Conservation (phyloP, 2,888 invertebrate genomes). For the Folsomia manolachei region DNA sequence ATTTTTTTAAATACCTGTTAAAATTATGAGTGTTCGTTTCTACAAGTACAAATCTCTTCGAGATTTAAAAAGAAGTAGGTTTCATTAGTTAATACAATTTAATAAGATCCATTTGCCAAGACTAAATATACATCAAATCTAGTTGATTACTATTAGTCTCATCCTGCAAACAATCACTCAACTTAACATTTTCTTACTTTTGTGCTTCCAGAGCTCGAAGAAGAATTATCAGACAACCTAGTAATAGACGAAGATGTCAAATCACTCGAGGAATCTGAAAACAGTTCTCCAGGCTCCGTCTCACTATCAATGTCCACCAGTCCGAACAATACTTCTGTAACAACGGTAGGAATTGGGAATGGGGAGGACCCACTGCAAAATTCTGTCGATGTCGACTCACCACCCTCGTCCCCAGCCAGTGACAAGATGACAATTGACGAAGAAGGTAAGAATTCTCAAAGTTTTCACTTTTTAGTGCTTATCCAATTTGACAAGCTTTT, state of each 20-base stretch:
- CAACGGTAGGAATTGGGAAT: slow-evolving; percentile 28
- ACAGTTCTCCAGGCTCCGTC: slow-evolving; percentile 18
- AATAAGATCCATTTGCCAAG: no score
- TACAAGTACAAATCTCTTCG: not conserved
- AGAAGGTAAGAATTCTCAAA: slow-evolving; percentile 49
- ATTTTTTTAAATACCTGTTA: no score
- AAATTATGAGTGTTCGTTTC: not conserved
- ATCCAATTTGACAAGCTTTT: no score
- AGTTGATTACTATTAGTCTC: no score
- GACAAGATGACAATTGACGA: slow-evolving; percentile 49
- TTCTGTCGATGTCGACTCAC: slow-evolving; percentile 28
- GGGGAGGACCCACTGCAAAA: slow-evolving; percentile 20
- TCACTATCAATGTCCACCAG: slow-evolving; percentile 14
- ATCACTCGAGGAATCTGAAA: slow-evolving; percentile 22
- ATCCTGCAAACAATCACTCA: no score
- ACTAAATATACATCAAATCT: no score
- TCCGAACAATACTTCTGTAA: slow-evolving; percentile 3
- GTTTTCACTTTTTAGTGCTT: no score
- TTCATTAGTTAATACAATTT: no score
- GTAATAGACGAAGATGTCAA: slow-evolving; percentile 46
- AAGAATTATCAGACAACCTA: slow-evolving; percentile 43
- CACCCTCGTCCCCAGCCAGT: slow-evolving; percentile 35
- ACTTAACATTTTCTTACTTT: no score
- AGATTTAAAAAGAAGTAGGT: not conserved
- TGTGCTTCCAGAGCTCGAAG: slow-evolving; percentile 29